Evolutionary conservation across 2,888 invertebrate species (phyloP).

Genomic region (Peribatodes rhomboidaria): DNA sequence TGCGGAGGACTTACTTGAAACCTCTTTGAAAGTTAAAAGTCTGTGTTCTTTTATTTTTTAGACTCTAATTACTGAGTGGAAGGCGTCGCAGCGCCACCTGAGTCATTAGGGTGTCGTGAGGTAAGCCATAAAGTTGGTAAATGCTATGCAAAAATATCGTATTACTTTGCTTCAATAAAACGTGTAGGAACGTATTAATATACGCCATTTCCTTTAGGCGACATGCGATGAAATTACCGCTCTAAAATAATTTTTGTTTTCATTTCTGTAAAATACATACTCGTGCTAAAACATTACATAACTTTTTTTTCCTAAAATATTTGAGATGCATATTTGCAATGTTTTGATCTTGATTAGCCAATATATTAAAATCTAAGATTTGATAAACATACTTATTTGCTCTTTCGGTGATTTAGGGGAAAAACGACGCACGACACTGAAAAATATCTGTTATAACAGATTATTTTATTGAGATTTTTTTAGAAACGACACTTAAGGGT

Average conservation of each 20-base stretch:
- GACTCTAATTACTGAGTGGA: constrained; percentile 71
- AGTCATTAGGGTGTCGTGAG: constrained; percentile 81
- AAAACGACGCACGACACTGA: too few relatives aligned
- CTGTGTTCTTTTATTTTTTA: constrained; percentile 64
- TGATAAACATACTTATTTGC: too few relatives aligned
- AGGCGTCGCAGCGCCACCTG: constrained; percentile 78
- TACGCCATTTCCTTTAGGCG: constrained; percentile 28
- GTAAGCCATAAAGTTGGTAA: constrained; percentile 66
- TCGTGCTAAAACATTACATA: not conserved
- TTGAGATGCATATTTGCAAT: too few relatives aligned
- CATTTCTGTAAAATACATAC: not conserved
- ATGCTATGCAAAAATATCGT: constrained; percentile 70
- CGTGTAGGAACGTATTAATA: constrained; percentile 31
- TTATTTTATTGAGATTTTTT: too few relatives aligned
- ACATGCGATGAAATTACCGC: constrained; percentile 26
- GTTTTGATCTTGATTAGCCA: too few relatives aligned
- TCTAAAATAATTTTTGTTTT: not conserved
- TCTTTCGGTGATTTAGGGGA: too few relatives aligned
- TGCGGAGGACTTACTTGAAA: constrained; percentile 35
- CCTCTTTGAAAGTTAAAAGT: constrained; percentile 59
- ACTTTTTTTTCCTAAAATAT: too few relatives aligned
- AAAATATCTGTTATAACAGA: too few relatives aligned
- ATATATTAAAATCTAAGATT: too few relatives aligned
- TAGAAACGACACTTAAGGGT: too few relatives aligned
- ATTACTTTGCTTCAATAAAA: constrained; percentile 34